Evolutionary conservation across 1,140 invertebrate genomes (phyloP).

Genomic region (Nasonia giraulti): DNA sequence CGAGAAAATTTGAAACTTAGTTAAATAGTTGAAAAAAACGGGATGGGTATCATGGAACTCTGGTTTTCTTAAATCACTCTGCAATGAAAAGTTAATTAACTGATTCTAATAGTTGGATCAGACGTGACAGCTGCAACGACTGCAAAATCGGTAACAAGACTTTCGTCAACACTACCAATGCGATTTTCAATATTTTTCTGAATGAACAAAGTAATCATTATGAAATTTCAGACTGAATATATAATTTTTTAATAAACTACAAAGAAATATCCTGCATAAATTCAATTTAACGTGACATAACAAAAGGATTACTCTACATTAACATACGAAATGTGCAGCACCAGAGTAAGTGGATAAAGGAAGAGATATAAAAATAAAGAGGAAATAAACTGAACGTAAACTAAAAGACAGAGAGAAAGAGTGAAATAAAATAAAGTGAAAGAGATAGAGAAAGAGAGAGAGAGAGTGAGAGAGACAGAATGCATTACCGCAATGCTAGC

Average conservation of each 20-base stretch:
- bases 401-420: conserved; percentile 53
- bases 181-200: neutral
- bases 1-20: conserved; percentile 45
- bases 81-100: neutral
- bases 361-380: conserved; percentile 28
- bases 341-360: neutral
- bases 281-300: neutral
- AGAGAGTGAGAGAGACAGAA: conserved; percentile 75
- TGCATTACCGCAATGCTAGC: conserved; percentile 93
- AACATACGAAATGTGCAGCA: neutral
- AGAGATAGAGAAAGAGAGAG: conserved; percentile 68
- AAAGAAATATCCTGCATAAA: neutral
- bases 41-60: conserved; percentile 17
- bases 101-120: too few relatives aligned
- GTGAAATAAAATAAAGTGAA: conserved; percentile 58
- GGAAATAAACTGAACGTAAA: conserved; percentile 22
- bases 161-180: neutral
- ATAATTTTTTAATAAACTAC: neutral
- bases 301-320: neutral
- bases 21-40: conserved; percentile 31
- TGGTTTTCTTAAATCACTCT: conserved; percentile 6
- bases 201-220: neutral
- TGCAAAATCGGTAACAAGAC: too few relatives aligned
- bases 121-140: too few relatives aligned
- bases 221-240: neutral